A percentile compares a stretch with the other conserved stretches of the same genome.
These are phyloP conservation scores for Prietella phreatophila DNA, from an alignment of 2,113 vertebrate genomes.

Conservation along the genomic window DNA sequence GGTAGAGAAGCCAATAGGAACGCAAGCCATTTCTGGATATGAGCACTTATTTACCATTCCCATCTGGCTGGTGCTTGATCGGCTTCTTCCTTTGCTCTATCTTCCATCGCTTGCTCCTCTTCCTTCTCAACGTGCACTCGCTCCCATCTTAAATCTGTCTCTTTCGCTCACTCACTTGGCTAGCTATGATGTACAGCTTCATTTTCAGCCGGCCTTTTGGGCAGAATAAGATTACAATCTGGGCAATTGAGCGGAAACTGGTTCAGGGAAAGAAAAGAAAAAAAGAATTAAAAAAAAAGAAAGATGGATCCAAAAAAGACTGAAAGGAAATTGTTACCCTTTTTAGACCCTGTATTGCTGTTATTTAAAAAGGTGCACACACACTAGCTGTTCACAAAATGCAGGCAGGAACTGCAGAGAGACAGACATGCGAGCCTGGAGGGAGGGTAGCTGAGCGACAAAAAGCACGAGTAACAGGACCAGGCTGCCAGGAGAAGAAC, in stretches of 20 bases:
- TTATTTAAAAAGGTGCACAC: not conserved
- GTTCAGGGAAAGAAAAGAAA: constrained; percentile 50
- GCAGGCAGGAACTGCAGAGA: not conserved
- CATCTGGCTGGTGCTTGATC: constrained; percentile 27
- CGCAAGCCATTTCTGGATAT: constrained; percentile 40
- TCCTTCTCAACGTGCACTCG: constrained; percentile 19
- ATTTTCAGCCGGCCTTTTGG: constrained; percentile 66
- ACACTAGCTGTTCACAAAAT: not conserved
- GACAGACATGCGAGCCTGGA: constrained; percentile 9
- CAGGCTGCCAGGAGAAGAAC: constrained; percentile 46
- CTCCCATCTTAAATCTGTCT: constrained; percentile 23
- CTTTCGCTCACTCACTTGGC: constrained; percentile 50
- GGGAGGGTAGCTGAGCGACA: constrained; percentile 17
- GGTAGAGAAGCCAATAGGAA: constrained; percentile 29
- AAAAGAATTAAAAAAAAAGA: not conserved
- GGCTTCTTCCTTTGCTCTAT: constrained; percentile 10
- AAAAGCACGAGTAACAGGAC: constrained; percentile 57
- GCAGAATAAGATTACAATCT: constrained; percentile 71
- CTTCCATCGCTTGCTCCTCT: not conserved
- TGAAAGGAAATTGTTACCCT: constrained; percentile 42
- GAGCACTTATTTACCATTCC: constrained; percentile 57
- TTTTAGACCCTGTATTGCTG: constrained; percentile 29
- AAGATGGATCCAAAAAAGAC: constrained; percentile 15
- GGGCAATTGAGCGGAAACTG: constrained; percentile 68
- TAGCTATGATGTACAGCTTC: constrained; percentile 72